Evolutionary conservation across 35 echinoderm and acorn worm genomes (phyloP).

Genomic region (Apostichopus parvimensis): DNA sequence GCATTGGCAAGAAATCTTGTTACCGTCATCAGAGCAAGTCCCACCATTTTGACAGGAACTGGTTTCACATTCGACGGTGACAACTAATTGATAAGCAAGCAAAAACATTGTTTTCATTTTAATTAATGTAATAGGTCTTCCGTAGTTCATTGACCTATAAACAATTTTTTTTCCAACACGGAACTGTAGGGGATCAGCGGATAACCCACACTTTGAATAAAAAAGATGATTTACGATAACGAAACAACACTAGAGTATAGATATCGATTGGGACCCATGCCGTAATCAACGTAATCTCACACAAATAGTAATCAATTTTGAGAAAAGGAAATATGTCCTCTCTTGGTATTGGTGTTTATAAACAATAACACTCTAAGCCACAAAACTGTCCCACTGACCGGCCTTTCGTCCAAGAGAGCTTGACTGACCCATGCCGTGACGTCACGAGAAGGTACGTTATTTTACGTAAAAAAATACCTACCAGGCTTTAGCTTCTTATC

Average conservation of each 20-base stretch:
- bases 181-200: background rate
- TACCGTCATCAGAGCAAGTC: background rate
- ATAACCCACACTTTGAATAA: background rate
- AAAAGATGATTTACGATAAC: background rate
- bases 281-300: too few species aligned
- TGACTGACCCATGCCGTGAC: too few species aligned
- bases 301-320: too few species aligned
- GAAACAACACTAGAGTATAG: background rate
- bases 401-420: too few species aligned
- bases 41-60: background rate
- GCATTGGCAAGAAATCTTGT: background rate
- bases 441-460: too few species aligned
- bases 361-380: too few species aligned
- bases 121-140: background rate
- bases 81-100: background rate
- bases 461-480: too few species aligned
- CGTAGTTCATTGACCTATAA: background rate
- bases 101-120: background rate
- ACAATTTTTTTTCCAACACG: background rate
- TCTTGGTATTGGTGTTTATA: too few species aligned
- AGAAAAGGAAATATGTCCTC: too few species aligned
- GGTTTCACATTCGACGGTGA: background rate
- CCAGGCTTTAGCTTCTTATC: too few species aligned
- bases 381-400: too few species aligned
- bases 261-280: too few species aligned